Percentiles rank a stretch among this genome's conserved stretches.
Conservation (phyloP, 2,888 invertebrate genomes). For the Pachydiplax longipennis region DNA sequence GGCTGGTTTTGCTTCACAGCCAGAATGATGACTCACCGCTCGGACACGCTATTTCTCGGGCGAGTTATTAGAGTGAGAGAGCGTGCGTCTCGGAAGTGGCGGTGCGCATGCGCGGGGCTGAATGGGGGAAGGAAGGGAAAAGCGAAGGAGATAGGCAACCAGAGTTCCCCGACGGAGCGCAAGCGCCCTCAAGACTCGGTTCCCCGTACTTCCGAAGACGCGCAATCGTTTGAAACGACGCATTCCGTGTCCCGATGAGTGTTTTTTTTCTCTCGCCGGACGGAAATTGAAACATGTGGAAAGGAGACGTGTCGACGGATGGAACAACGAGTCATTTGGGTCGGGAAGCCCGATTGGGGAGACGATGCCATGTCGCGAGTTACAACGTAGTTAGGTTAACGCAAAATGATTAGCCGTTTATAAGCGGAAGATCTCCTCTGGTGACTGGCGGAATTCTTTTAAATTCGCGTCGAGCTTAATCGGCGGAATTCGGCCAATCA, state of each 20-base stretch:
- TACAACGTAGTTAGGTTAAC: neutral
- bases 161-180: neutral
- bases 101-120: constrained; percentile 14
- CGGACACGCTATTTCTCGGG: constrained; percentile 35
- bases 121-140: neutral
- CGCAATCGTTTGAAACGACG: constrained; percentile 15
- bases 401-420: neutral
- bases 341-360: too few species aligned
- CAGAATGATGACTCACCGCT: constrained; percentile 37
- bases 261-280: neutral
- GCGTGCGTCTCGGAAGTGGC: constrained; percentile 5
- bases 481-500: too few species aligned
- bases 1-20: constrained; percentile 36
- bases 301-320: too few species aligned
- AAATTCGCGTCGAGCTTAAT: too few species aligned
- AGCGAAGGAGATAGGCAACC: neutral
- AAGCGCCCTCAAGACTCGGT: neutral
- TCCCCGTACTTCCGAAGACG: constrained; percentile 10
- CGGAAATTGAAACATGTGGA: constrained; percentile 8
- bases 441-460: neutral
- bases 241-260: neutral
- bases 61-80: constrained; percentile 35
- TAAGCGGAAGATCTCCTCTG: neutral
- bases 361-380: too few species aligned
- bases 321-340: too few species aligned